Conservation (phyloP, 2,113 vertebrate species). For the Scomber colias region DNA sequence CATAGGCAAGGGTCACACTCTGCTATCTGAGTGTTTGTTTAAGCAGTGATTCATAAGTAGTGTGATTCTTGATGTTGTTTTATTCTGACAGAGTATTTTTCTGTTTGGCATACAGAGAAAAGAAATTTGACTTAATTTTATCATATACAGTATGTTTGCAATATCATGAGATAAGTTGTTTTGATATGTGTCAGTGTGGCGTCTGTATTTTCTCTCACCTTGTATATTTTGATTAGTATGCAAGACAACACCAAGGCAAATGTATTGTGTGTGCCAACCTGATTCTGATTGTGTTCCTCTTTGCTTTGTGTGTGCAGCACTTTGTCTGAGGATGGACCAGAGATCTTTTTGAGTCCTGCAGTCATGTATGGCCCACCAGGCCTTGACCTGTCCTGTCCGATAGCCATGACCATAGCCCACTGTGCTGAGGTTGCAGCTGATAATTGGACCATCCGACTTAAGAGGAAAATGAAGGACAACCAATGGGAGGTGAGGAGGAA, state of each 20-base stretch:
- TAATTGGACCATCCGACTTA: constrained; percentile 91
- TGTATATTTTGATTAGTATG: too few species aligned
- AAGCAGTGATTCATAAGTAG: constrained; percentile 36
- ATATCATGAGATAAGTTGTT: neutral
- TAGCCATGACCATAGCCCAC: constrained; percentile 92
- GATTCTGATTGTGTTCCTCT: neutral
- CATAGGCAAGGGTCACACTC: constrained; percentile 39
- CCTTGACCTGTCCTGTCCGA: constrained; percentile 87
- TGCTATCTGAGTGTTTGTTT: constrained; percentile 36
- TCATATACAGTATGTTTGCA: neutral
- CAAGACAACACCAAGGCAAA: too few species aligned
- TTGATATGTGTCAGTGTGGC: neutral
- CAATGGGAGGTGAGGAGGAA: constrained; percentile 91
- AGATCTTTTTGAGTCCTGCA: constrained; percentile 91
- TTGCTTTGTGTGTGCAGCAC: constrained; percentile 76
- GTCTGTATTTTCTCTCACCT: too few species aligned
- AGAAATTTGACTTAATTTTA: neutral
- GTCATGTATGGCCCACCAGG: constrained; percentile 92
- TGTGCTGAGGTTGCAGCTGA: constrained; percentile 88
- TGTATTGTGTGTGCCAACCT: too few species aligned
- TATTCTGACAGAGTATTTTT: neutral
- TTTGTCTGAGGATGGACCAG: constrained; percentile 86
- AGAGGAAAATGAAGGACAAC: constrained; percentile 87
- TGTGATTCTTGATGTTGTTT: neutral
- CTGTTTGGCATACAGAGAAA: neutral